Conservation (phyloP, 2,888 invertebrate genomes). For the Drosophila kuntzei region DNA sequence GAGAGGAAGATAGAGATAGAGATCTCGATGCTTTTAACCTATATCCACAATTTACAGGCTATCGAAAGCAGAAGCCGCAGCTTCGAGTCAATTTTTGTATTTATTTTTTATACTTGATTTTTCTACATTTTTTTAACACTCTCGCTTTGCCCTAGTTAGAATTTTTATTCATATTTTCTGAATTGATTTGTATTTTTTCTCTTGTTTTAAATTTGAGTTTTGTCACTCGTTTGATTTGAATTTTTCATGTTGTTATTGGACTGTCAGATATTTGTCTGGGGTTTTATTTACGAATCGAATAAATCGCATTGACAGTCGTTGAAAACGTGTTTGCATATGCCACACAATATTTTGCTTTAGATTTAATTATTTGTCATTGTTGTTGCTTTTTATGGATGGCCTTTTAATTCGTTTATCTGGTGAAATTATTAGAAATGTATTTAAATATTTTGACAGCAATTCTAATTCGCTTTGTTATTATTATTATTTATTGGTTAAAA, state of each 20-base stretch:
- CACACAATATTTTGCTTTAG: constrained; percentile 27
- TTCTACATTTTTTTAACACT: constrained; percentile 39
- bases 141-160: constrained; percentile 53
- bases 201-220: constrained; percentile 27
- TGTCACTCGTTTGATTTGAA: constrained; percentile 44
- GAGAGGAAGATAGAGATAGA: constrained; percentile 10
- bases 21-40: constrained; percentile 71
- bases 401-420: constrained; percentile 5
- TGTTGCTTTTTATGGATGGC: not conserved
- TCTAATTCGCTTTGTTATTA: constrained; percentile 30
- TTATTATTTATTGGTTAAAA: no score
- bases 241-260: constrained; percentile 36
- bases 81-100: constrained; percentile 24
- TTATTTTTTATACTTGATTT: constrained; percentile 34
- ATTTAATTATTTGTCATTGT: constrained; percentile 11
- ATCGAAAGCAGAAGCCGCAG: constrained; percentile 56
- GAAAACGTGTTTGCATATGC: constrained; percentile 32
- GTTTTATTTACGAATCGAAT: constrained; percentile 12
- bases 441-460: constrained; percentile 45
- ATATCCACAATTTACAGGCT: constrained; percentile 70
- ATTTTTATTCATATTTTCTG: constrained; percentile 47
- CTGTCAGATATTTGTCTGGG: constrained; percentile 35
- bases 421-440: constrained; percentile 33
- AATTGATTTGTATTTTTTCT: constrained; percentile 27
- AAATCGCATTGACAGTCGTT: constrained; percentile 45